phyloP scores from a whole-genome alignment of 2,797 vertebrate genomes.

The Cercopithecus neglectus region DNA sequence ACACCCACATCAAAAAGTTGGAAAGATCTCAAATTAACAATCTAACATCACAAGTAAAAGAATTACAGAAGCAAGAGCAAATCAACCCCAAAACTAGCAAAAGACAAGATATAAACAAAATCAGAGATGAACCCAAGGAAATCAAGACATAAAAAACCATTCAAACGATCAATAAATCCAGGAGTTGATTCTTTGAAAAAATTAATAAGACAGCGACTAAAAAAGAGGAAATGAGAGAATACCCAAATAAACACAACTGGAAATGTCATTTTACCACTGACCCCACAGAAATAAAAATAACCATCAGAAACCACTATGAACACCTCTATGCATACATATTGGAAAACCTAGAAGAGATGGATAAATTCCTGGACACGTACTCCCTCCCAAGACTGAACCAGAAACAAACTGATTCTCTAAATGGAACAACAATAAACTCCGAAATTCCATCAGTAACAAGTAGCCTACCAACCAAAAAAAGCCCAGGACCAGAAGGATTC shows the following conservation, averaged over 20 bases:
- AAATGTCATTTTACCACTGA: background rate
- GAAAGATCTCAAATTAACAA: background rate
- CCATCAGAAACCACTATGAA: background rate
- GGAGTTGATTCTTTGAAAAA: background rate
- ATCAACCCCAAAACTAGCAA: background rate
- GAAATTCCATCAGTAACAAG: background rate
- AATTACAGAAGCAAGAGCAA: background rate
- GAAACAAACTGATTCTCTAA: background rate
- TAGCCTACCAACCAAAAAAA: background rate
- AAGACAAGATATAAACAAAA: background rate
- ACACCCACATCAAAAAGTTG: background rate
- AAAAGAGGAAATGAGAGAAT: background rate
- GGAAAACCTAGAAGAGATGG: background rate
- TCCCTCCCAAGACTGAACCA: background rate
- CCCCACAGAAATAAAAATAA: background rate
- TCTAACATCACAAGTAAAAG: background rate
- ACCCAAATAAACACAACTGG: background rate
- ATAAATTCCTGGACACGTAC: background rate
- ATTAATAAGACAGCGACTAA: background rate
- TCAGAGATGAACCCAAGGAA: background rate
- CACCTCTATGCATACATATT: background rate
- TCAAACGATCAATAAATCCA: background rate
- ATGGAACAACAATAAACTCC: background rate
- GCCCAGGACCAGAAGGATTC: background rate
- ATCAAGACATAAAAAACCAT: background rate